Conservation (phyloP, 2,888 invertebrate species). For the Lamellibrachia satsuma region DNA sequence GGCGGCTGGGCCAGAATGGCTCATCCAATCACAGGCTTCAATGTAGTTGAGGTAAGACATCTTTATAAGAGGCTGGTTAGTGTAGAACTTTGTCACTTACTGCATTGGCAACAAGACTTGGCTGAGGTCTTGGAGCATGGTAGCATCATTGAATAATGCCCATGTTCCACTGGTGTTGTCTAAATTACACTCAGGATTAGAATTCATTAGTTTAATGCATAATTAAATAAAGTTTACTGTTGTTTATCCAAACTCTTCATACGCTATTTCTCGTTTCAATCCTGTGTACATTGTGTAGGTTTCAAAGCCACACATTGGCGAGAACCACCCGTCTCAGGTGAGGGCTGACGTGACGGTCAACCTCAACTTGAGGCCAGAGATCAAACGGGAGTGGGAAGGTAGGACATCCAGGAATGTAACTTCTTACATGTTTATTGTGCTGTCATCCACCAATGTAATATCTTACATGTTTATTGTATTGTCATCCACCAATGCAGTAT, state of each 20-base stretch:
- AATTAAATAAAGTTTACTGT: not conserved
- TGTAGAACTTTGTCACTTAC: not conserved
- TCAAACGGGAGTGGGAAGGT: slow-evolving; percentile 94
- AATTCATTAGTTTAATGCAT: not conserved
- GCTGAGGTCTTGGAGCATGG: too few relatives aligned
- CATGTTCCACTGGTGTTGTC: too few relatives aligned
- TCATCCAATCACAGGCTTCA: slow-evolving; percentile 89
- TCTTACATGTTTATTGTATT: too few relatives aligned
- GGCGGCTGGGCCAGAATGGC: slow-evolving; percentile 99
- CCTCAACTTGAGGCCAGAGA: slow-evolving; percentile 86
- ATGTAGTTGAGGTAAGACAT: slow-evolving; percentile 88
- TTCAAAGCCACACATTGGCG: slow-evolving; percentile 74
- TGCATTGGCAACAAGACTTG: not conserved
- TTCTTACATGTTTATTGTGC: not conserved
- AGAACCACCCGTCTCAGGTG: slow-evolving; percentile 93
- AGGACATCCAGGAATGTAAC: not conserved
- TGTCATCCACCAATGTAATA: not conserved
- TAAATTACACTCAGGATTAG: not conserved
- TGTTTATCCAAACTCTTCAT: not conserved
- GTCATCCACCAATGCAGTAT: not conserved
- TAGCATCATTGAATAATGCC: too few relatives aligned
- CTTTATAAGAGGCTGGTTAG: not conserved
- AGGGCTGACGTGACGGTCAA: slow-evolving; percentile 94
- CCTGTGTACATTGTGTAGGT: slow-evolving; percentile 62
- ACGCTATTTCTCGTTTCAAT: not conserved